Base-by-base conservation (phyloP, 2,797 vertebrate species). In the Tinamus major region DNA sequence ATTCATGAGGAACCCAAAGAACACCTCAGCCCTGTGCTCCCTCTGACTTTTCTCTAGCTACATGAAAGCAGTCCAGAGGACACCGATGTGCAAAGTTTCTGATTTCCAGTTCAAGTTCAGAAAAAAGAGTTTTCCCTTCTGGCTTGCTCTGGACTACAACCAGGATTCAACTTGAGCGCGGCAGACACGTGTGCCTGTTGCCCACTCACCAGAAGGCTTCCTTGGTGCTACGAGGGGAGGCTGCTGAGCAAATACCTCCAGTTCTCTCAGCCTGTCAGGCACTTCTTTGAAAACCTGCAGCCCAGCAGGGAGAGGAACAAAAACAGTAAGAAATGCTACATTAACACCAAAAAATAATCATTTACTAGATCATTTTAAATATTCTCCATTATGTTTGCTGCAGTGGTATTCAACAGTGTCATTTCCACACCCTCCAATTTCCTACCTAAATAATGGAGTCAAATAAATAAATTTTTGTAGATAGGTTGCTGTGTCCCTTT, bases 241-340 rank as follows among this genome's bases (percentile, higher is more conserved):
- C 42, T 97, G 98, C 58, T 98, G 97, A 95, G 98, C 81, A 87
- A 97, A 97, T 12, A 91, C 74, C 93, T 99, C 98, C 67, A 98
- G 85, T 91, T 98, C 98, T 17, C 97, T 97, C 33, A 98, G 93
- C 95, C 98, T 98, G 65, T 98, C 98, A 87, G 98, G 94, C 71
- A 99, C 83, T 94, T 98, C 98, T 79, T 94, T 98, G 29, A 98
- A 98, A 53, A 98, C 97, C 99, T 99, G 31, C 13, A 87, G 44
- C 9, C 71, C 69, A 94, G 29, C 3, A 86, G 6, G 64, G 10
- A 81, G n/a, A n/a, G 35, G 20, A 87, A 81, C 15, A 56, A 81
- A 86, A 93, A 35, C 59, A 27, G 13, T 55, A 69, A 84, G 17
- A 87, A 13, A 84, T 64, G 1, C 19, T n/a, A 17, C 7, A 79